phyloP scores from a whole-genome alignment of 2,113 vertebrate genomes.

The Arvicanthis niloticus region DNA sequence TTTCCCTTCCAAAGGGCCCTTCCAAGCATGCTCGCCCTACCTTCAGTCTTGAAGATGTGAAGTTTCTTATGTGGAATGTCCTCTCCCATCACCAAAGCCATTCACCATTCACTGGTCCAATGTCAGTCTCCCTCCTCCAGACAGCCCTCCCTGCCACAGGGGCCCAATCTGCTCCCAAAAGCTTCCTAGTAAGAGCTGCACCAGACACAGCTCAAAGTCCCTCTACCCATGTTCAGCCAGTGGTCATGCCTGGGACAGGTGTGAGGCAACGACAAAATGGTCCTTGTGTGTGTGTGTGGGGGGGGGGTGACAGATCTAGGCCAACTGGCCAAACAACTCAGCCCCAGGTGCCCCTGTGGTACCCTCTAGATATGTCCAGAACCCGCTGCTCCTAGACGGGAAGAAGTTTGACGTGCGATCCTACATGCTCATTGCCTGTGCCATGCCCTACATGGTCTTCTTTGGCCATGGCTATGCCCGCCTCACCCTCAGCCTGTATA shows the following conservation, averaged over 20 bases:
- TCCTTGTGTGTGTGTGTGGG: background rate
- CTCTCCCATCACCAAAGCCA: background rate
- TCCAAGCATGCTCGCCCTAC: background rate
- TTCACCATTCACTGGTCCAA: too few species aligned
- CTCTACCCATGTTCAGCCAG: background rate
- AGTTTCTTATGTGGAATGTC: background rate
- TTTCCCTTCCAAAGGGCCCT: background rate
- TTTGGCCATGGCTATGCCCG: conserved; percentile 93
- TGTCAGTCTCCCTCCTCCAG: background rate
- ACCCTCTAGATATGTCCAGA: conserved; percentile 90
- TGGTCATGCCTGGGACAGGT: fast-evolving
- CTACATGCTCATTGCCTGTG: conserved; percentile 92
- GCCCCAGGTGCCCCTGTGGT: fast-evolving
- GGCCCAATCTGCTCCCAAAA: background rate
- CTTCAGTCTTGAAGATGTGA: background rate
- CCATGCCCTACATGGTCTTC: conserved; percentile 89
- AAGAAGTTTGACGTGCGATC: conserved; percentile 94
- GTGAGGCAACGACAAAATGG: background rate
- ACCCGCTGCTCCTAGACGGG: conserved; percentile 91
- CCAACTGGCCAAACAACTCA: background rate
- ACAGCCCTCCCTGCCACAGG: background rate
- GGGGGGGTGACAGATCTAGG: background rate
- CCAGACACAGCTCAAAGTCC: background rate
- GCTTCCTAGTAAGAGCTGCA: background rate
- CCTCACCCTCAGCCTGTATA: conserved; percentile 90